These are phyloP conservation scores for Omphaloscelis lunosa DNA, from an alignment of 2,888 invertebrate species.

Conservation along the genomic window DNA sequence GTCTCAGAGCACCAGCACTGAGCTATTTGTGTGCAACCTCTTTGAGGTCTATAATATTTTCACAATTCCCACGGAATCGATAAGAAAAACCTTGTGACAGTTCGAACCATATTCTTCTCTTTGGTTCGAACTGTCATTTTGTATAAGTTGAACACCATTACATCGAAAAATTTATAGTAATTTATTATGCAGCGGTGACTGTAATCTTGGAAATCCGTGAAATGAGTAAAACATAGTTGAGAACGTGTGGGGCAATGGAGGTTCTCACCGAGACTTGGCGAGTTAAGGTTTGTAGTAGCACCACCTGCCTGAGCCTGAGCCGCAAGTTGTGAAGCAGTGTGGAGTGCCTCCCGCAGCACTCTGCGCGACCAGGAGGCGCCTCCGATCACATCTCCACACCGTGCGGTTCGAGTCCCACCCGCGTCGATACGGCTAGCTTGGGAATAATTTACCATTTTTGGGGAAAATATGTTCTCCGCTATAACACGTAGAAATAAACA, in stretches of 20 bases:
- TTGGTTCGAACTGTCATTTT: neutral
- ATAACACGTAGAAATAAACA: no score
- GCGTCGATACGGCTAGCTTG: neutral
- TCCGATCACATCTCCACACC: neutral
- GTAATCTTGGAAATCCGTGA: no score
- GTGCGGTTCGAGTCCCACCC: neutral
- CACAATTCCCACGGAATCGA: neutral
- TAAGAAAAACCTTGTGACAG: neutral
- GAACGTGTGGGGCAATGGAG: neutral
- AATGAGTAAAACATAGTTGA: neutral
- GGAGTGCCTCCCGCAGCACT: neutral
- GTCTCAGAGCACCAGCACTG: neutral
- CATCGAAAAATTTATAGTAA: slow-evolving; percentile 2
- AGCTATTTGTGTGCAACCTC: neutral
- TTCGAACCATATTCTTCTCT: neutral
- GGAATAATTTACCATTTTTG: neutral
- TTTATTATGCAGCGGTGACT: neutral
- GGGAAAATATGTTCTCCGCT: no score
- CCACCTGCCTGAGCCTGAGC: neutral
- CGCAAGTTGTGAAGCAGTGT: neutral
- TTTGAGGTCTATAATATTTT: neutral
- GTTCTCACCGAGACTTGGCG: slow-evolving; percentile 3
- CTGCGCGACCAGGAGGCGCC: neutral
- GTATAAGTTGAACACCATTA: neutral
- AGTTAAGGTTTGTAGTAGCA: neutral